These are phyloP conservation scores for Steromphala cineraria DNA, from an alignment of 2,888 invertebrate species.

Conservation along the genomic window DNA sequence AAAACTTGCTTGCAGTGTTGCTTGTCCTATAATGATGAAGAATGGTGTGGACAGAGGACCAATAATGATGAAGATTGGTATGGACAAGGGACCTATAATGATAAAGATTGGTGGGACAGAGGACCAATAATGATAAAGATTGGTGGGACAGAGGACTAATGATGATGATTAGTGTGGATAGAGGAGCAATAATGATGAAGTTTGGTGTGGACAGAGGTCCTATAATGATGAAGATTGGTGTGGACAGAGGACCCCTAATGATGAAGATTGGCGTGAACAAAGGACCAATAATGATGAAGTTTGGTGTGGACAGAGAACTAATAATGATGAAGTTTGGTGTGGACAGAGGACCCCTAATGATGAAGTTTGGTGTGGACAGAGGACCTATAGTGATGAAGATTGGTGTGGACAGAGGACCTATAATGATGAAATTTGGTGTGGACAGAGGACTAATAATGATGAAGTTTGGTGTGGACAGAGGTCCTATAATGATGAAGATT, in stretches of 20 bases:
- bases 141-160: not conserved
- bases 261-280: not conserved
- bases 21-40: too few relatives aligned
- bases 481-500: not conserved
- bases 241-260: not conserved
- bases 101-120: not conserved
- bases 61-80: too few relatives aligned
- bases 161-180: not conserved
- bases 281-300: not conserved
- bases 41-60: too few relatives aligned
- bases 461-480: not conserved
- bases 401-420: not conserved
- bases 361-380: slow-evolving; percentile 3
- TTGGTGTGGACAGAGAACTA: not conserved
- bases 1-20: too few relatives aligned
- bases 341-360: not conserved
- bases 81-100: too few relatives aligned
- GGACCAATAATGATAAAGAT: not conserved
- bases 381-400: not conserved
- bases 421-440: not conserved
- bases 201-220: not conserved
- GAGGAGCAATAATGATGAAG: not conserved
- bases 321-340: not conserved
- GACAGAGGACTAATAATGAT: not conserved
- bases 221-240: not conserved